Evolutionary conservation across 1,140 invertebrate species (phyloP).

Genomic region (Cyclargus thomasi): DNA sequence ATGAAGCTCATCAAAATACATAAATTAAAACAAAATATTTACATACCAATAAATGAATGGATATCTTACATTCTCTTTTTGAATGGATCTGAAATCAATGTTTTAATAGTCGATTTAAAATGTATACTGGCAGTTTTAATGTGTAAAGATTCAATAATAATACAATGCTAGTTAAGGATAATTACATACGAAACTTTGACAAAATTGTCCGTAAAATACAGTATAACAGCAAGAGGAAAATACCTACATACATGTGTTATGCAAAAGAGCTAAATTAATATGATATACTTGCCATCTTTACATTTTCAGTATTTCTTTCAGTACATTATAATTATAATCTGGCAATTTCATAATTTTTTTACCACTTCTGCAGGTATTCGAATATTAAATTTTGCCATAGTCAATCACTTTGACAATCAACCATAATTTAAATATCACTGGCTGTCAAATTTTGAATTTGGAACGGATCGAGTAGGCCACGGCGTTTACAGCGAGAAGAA

Average conservation of each 20-base stretch:
- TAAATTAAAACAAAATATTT: background rate
- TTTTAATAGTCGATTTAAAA: background rate
- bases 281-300: background rate
- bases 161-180: background rate
- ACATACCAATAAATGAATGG: background rate
- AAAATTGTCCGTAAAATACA: background rate
- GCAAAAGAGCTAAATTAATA: background rate
- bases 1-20: background rate
- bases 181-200: background rate
- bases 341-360: too few species aligned
- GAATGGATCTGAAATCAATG: too few species aligned
- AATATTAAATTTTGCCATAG: background rate
- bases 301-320: background rate
- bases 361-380: too few species aligned
- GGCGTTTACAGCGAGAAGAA: conserved; percentile 88
- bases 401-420: background rate
- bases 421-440: background rate
- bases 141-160: background rate
- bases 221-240: background rate
- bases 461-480: conserved; percentile 17
- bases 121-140: background rate
- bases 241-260: background rate
- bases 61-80: background rate
- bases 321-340: too few species aligned
- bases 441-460: conserved; percentile 2